Base-by-base conservation (phyloP, 2,113 vertebrate species). In the Lutjanus erythropterus region DNA sequence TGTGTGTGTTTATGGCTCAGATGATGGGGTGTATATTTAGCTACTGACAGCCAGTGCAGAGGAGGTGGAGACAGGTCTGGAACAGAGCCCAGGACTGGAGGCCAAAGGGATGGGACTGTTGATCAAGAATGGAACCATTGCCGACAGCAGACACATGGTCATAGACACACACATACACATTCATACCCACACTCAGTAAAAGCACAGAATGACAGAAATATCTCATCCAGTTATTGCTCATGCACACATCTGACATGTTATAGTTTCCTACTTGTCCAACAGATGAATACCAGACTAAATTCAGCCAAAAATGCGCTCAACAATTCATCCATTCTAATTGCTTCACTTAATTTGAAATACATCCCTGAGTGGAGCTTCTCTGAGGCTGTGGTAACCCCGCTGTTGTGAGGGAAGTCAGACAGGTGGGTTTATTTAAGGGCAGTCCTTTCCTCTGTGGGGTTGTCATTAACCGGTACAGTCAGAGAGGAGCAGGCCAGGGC, bases 11-110 rank as follows among this genome's bases (percentile, higher is more conserved):
- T 88, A 71, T 68, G 69, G 69, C 52, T 85, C 21, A 27, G 58
- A 42, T 23, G 58, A 42, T 23, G 31, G 66, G 23, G 64, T 75
- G 78, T 93, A 93, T 93, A 93, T 93, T 90, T 93, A 92, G 89
- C 89, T 1, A 75, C 47, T 91, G 83, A 92, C 92, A 93, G 91
- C 83, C 81, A 92, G 84, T 89, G 85, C 78, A 93, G 91, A 87
- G 90, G 90, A 92, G 91, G 86, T 87, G 86, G 80, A 65, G 88
- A 91, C 60, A 59, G 79, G 77, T 85, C 85, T 94, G 92, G 91
- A 94, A 78, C 79, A 73, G 53, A 92, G 90, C 92, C 92, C 80
- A 88, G 85, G 61, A 81, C 87, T 83, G 52, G 58, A 89, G 89
- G 85, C 85, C 71, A 90, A 72, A 87, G 80, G 77, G 71, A 87